These are phyloP conservation scores for Ips nitidus DNA, from an alignment of 1,140 invertebrate species.

Conservation along the genomic window DNA sequence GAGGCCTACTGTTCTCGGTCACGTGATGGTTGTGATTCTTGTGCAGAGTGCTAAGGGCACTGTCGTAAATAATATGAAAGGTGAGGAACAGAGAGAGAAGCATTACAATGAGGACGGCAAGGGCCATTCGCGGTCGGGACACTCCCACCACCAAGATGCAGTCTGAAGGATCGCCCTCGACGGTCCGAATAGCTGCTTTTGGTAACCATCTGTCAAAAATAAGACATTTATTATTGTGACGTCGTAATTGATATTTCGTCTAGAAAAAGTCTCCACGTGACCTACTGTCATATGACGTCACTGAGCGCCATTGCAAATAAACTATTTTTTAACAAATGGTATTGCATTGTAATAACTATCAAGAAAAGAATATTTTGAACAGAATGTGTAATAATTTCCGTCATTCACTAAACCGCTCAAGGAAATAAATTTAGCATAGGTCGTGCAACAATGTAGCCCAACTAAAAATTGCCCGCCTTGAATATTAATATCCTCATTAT, in stretches of 20 bases:
- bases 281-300: background rate
- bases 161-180: constrained; percentile 74
- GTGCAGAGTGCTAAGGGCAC: constrained; percentile 76
- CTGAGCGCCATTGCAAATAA: background rate
- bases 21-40: constrained; percentile 37
- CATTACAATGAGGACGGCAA: constrained; percentile 73
- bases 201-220: constrained; percentile 70
- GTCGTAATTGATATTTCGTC: background rate
- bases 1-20: constrained; percentile 39
- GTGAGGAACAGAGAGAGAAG: constrained; percentile 76
- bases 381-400: no score
- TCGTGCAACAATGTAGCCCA: background rate
- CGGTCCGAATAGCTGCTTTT: constrained; percentile 72
- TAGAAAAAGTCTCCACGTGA: background rate
- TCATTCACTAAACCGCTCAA: no score
- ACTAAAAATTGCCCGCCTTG: constrained; percentile 8
- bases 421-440: no score
- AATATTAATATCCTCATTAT: constrained; percentile 15
- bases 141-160: constrained; percentile 77
- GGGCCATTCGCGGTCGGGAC: constrained; percentile 75
- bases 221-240: background rate
- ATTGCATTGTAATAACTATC: no score
- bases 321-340: background rate
- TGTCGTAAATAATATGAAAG: constrained; percentile 79
- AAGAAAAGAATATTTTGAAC: no score